Evolutionary conservation across 2,113 vertebrate species (phyloP).

Genomic region (Polyodon spathula): DNA sequence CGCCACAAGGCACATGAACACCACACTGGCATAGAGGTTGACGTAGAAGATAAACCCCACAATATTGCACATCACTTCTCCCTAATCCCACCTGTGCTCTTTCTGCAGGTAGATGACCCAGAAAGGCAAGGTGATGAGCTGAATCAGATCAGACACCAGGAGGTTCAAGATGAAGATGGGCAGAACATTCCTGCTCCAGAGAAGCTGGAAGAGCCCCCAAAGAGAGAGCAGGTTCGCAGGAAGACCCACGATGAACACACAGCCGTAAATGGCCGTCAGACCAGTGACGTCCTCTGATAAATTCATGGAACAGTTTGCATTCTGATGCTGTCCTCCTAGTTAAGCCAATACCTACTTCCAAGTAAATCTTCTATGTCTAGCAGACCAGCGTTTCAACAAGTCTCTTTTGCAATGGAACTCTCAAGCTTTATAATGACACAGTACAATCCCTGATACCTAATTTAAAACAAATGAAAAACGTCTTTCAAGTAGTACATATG

Average conservation of each 20-base stretch:
- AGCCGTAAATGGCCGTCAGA: slow-evolving; percentile 54
- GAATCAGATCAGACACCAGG: slow-evolving; percentile 56
- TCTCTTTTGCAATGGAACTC: too few relatives aligned
- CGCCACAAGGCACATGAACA: slow-evolving; percentile 60
- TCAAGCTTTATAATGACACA: too few relatives aligned
- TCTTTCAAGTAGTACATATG: too few relatives aligned
- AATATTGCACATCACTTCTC: slow-evolving; percentile 36
- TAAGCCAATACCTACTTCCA: too few relatives aligned
- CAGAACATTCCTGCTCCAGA: slow-evolving; percentile 37
- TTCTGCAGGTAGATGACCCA: slow-evolving; percentile 54
- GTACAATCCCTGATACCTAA: too few relatives aligned
- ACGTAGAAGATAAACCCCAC: slow-evolving; percentile 56
- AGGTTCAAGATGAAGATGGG: slow-evolving; percentile 62
- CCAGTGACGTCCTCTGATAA: slow-evolving; percentile 14
- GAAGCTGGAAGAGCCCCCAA: slow-evolving; percentile 55
- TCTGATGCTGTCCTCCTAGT: neutral
- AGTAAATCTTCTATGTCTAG: too few relatives aligned
- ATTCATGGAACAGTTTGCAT: neutral
- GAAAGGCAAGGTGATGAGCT: slow-evolving; percentile 55
- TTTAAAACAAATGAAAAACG: too few relatives aligned
- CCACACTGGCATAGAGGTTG: slow-evolving; percentile 55
- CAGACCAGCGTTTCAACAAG: too few relatives aligned
- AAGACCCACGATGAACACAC: slow-evolving; percentile 53
- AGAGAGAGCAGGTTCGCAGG: slow-evolving; percentile 57
- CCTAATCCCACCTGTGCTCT: slow-evolving; percentile 38